Evolutionary conservation across 2,797 vertebrate species (phyloP).

Genomic region (Australoheros facetus): DNA sequence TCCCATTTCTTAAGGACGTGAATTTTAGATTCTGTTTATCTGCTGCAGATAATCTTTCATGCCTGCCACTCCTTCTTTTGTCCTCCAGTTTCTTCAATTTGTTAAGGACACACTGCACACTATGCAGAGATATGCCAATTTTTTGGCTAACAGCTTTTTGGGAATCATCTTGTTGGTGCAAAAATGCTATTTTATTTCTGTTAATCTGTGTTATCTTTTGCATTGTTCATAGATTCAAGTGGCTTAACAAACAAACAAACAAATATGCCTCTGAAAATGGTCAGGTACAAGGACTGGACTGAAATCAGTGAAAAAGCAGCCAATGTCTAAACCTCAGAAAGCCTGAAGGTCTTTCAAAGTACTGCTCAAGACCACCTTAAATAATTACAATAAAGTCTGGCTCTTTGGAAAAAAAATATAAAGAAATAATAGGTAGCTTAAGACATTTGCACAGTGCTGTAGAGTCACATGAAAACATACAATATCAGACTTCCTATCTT

Average conservation of each 20-base stretch:
- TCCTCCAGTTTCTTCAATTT: background rate
- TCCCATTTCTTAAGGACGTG: background rate
- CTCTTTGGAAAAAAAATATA: background rate
- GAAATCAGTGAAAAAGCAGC: background rate
- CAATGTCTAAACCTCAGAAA: background rate
- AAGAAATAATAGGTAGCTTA: background rate
- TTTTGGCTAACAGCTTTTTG: background rate
- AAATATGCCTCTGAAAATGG: background rate
- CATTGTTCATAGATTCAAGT: background rate
- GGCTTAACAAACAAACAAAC: background rate
- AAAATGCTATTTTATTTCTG: background rate
- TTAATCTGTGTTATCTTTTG: background rate
- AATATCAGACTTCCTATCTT: background rate
- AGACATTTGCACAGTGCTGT: background rate
- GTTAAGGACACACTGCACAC: background rate
- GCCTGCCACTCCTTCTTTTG: background rate
- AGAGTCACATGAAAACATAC: background rate
- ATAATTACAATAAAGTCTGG: too few relatives aligned
- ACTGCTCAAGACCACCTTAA: background rate
- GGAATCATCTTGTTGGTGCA: background rate
- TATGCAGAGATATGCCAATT: background rate
- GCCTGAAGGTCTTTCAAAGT: too few relatives aligned
- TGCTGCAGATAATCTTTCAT: background rate
- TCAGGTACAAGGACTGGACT: background rate
- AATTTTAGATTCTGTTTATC: background rate